Base-by-base conservation (phyloP, 2,888 invertebrate genomes). In the Drosophila fulvimacula region DNA sequence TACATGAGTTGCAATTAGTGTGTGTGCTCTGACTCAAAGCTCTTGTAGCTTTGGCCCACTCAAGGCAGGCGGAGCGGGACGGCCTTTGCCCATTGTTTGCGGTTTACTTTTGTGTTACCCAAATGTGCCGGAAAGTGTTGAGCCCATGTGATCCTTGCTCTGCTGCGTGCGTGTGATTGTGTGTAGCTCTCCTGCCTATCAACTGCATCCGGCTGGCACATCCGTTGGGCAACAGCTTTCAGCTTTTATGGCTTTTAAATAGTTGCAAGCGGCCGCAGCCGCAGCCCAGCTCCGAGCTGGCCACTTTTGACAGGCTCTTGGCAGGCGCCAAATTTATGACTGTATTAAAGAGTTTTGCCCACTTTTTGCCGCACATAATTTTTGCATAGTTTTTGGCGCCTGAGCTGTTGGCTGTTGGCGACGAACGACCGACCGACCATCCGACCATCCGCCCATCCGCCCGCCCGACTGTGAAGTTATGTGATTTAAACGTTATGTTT, bases 161-260 rank as follows among this genome's bases (percentile, higher is more conserved):
- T 27, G 34, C 57, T 15, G 32, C 34, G 4, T 38, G 36, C 15
- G 9, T 49, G 30, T 49, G 49, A 32, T 7, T 41, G 42, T 41
- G 36, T 32, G 42, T 21, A 30, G 65, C 78, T 44, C 62, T 82
- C 71, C 49, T 81, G 81, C 79, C 84, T 83, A 87, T 81, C 81
- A 87, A 77, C 73, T 86, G 81, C 86, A 85, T 84, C 81, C 83
- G 74, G 73, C 72, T 75, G 77, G 79, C 75, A 72, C 70, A 84
- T 86, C 78, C 79, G 79, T 77, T 84, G 73, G 73, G 71, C 74
- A 79, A 82, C 83, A 79, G 85, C 85, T 86, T 79, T 84, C 80
- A 71, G 86, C 86, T 88, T 88, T 85, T 82, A 81, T 86, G 80
- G 89, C 88, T 88, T 88, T 90, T 84, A 82, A 84, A 88, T 88